Evolutionary conservation across 1,140 invertebrate species (phyloP), one percentile per base, ranked within the genome.

Genomic region (Drosophila nikananu): DNA sequence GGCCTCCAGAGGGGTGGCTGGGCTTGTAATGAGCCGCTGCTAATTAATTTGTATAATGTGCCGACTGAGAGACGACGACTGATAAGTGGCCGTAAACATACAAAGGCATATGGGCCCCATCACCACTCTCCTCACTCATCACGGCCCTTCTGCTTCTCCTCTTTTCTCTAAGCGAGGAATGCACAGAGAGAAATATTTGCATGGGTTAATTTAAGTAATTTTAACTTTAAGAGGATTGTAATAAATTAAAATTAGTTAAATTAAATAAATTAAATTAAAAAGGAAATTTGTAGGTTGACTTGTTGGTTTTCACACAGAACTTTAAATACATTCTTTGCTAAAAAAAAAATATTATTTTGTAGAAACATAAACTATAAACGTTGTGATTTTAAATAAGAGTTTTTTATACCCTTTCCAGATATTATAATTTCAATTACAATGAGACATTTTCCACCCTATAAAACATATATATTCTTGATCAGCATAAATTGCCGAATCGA

Each of bases 11-110:
- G 71, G 30, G 27, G 15, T 55, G 32, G 15, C 32, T 19, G 3
- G 25, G 25, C 57, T 78, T 60, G 58, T 78, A 79, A 79, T 79
- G 77, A 79, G 57, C 37, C 60, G 65, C 59, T 51, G 77, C 66
- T 87, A 87, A 87, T 89, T 84, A 87, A 89, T 84, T 87, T 87
- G 68, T 87, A 81, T 78, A 87, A 81, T 81, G 77, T 75, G 77
- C 84, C 84, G 84, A 62, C 55, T 58, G 58, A 57, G 52, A 55
- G 57, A 66, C 54, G 27, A 63, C 60, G 44, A 54, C 65, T 58
- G 83, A 76, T 82, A 86, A 86, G 65, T 86, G 73, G 66, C 62
- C 67, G 71, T 82, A 68, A 86, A 86, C 70, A 68, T 71, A 78
- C 67, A 67, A 81, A 54, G 59, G 49, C 41, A 66, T 83, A 73